phyloP scores from a whole-genome alignment of 2,888 invertebrate species.

The Platyscelio sp. region DNA sequence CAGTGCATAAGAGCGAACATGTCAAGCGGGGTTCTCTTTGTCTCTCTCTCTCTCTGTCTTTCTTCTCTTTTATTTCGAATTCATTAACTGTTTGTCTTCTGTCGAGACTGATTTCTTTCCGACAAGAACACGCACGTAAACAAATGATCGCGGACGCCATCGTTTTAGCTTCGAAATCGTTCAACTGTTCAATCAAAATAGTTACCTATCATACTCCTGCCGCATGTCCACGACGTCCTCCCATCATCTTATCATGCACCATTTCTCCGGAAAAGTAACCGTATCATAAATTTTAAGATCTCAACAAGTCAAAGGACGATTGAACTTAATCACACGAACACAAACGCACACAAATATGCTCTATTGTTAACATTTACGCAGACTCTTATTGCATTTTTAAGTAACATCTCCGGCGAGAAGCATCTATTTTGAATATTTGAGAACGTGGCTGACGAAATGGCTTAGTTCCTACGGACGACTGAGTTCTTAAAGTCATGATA shows the following conservation, averaged over 20 bases:
- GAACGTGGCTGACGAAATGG: too few relatives aligned
- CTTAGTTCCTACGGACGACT: too few relatives aligned
- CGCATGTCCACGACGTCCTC: conserved; percentile 32
- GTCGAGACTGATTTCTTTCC: conserved; percentile 55
- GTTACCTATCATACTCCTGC: conserved; percentile 6
- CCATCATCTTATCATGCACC: conserved; percentile 14
- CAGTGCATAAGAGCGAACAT: conserved; percentile 24
- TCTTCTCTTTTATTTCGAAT: conserved; percentile 1
- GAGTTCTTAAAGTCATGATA: too few relatives aligned
- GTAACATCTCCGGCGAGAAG: conserved; percentile 46
- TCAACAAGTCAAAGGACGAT: conserved; percentile 41
- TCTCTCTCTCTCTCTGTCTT: conserved; percentile 7
- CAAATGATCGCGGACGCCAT: conserved; percentile 15
- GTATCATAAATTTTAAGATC: conserved; percentile 39
- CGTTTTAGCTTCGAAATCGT: conserved; percentile 29
- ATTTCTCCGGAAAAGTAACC: conserved; percentile 6
- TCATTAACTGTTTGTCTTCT: conserved; percentile 56
- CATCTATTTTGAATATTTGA: conserved; percentile 43
- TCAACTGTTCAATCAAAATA: not conserved
- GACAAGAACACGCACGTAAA: conserved; percentile 28
- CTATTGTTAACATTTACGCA: conserved; percentile 56
- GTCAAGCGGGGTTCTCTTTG: conserved; percentile 32
- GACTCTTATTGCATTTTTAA: conserved; percentile 68
- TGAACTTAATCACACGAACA: conserved; percentile 18
- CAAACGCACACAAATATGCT: conserved; percentile 21